A percentile compares a stretch with the other conserved stretches of the same genome.
Conservation (phyloP, 1,140 invertebrate species). For the Aphelinus atriplicis region DNA sequence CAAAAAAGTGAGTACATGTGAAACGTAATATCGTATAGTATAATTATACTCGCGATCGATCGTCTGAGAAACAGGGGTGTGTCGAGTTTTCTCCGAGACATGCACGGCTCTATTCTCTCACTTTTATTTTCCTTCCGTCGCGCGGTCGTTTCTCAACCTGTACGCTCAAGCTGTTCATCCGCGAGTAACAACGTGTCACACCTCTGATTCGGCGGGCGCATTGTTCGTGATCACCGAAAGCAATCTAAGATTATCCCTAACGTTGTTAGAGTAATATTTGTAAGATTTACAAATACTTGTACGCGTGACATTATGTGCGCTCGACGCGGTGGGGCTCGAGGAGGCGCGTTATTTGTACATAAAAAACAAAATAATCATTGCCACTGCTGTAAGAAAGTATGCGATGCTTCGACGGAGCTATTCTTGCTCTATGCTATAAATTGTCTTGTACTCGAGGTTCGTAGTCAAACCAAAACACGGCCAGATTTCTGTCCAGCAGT, state of each 20-base stretch:
- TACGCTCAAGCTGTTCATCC: no score
- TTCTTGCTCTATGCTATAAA: background rate
- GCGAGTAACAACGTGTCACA: background rate
- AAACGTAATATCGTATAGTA: constrained; percentile 50
- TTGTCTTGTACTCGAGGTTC: background rate
- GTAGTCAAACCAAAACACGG: background rate
- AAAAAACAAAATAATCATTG: background rate
- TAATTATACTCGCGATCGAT: no score
- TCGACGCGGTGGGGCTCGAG: constrained; percentile 50
- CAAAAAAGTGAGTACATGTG: constrained; percentile 43
- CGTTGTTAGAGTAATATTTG: constrained; percentile 66
- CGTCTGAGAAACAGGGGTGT: no score
- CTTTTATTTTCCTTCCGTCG: no score
- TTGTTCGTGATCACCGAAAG: constrained; percentile 61
- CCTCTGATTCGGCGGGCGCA: constrained; percentile 33
- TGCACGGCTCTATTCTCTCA: no score
- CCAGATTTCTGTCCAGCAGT: background rate
- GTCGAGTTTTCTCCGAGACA: no score
- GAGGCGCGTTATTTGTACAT: constrained; percentile 14
- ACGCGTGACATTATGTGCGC: constrained; percentile 51
- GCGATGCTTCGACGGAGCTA: background rate
- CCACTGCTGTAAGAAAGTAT: no score
- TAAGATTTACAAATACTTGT: constrained; percentile 58
- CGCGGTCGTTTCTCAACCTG: no score
- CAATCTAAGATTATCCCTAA: constrained; percentile 63